A percentile compares a stretch with the other conserved stretches of the same genome.
These are phyloP conservation scores for Bombylius major DNA, from an alignment of 2,888 invertebrate species.

Conservation along the genomic window DNA sequence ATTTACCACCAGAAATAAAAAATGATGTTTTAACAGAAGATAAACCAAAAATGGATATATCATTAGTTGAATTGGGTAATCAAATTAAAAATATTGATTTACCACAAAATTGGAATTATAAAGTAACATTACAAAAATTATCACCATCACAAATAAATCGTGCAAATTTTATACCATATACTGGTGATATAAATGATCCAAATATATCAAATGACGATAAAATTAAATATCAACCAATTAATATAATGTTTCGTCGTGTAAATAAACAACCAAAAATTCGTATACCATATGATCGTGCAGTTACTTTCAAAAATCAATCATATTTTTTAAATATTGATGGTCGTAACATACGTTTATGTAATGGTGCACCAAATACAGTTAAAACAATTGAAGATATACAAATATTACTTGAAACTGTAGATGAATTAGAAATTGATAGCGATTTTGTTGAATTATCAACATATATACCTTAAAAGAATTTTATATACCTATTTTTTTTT, in stretches of 20 bases:
- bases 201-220: slow-evolving; percentile 32
- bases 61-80: slow-evolving; percentile 31
- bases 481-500: background rate
- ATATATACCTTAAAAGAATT: background rate
- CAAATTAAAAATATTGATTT: slow-evolving; percentile 23
- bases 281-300: slow-evolving; percentile 34
- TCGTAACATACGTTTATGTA: slow-evolving; percentile 30
- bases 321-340: slow-evolving; percentile 36
- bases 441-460: slow-evolving; percentile 23
- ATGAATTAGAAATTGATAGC: slow-evolving; percentile 29
- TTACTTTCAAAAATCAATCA: slow-evolving; percentile 35
- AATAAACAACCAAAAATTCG: slow-evolving; percentile 23
- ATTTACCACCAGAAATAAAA: slow-evolving; percentile 20
- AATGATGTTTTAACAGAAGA: background rate
- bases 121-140: slow-evolving; percentile 31
- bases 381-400: slow-evolving; percentile 30
- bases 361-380: slow-evolving; percentile 33
- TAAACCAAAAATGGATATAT: slow-evolving; percentile 22
- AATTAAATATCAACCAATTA: slow-evolving; percentile 32
- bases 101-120: slow-evolving; percentile 31
- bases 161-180: slow-evolving; percentile 23
- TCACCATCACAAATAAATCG: background rate
- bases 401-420: slow-evolving; percentile 33
- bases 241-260: slow-evolving; percentile 33
- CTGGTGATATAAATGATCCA: slow-evolving; percentile 29